Base-by-base conservation (phyloP, 2,797 vertebrate genomes). In the Gambelia wislizenii region DNA sequence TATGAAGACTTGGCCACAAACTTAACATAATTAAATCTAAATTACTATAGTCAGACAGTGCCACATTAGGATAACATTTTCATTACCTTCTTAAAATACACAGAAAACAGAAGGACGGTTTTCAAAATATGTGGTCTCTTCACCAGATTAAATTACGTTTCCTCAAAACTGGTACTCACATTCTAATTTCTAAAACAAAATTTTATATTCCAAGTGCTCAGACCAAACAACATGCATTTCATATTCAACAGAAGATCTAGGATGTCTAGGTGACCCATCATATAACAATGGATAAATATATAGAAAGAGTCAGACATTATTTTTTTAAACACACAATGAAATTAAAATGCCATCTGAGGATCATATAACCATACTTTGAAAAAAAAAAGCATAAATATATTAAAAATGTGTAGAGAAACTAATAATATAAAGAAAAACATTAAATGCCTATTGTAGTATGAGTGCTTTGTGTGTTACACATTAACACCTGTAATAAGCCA, bases 401-500 rank as follows among this genome's bases (percentile, higher is more conserved):
- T 54, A 42, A 81, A 44, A 6, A 14, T 88, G 30, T 52, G 20
- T 14, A n/a, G 61, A 70, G 36, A 85, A 85, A 84, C 59, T 4
- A 76, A 85, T 87, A 92, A 94, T 44, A 64, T 78, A 81, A 67
- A 89, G 87, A 83, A 83, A 92, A 90, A 91, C 85, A 88, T 74
- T 85, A 87, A 56, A 91, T 52, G 16, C 33, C 70, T 79, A 59
- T 39, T 44, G 20, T 30, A 89, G 39, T 81, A 52, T 74, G 70
- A 1, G 10, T 1, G 6, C 56, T 91, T 89, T 88, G 93, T 59
- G 64, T 59, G 67, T 84, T n/a, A 30, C 25, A 87, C 5, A 7
- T n/a, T 89, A 94, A 94, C 1, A 22, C 88, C 87, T 75, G 82
- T 44, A 74, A 91, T 87, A 92, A 91, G 84, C 83, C 89, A 84